A percentile compares a stretch with the other conserved stretches of the same genome.
These are phyloP conservation scores for Phylloscopus trochiloides DNA, from an alignment of 2,113 vertebrate genomes.

Conservation along the genomic window DNA sequence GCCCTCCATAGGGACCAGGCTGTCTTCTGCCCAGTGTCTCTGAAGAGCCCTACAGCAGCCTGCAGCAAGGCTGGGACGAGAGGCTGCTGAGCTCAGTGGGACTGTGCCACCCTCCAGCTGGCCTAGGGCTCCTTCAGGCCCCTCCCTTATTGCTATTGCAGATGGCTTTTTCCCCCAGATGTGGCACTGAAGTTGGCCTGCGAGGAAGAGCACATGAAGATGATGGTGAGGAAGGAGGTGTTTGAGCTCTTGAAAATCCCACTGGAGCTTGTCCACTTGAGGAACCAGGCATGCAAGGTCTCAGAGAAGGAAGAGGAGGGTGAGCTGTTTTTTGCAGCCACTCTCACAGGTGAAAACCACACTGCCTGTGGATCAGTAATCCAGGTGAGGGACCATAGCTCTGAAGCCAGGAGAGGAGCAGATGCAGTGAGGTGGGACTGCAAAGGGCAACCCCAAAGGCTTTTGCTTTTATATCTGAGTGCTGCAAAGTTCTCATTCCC, in stretches of 20 bases:
- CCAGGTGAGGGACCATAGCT: constrained; percentile 34
- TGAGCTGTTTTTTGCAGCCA: constrained; percentile 34
- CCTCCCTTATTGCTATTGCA: constrained; percentile 27
- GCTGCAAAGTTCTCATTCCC: background rate
- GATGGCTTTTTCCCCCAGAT: constrained; percentile 61
- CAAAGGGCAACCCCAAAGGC: background rate
- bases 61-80: background rate
- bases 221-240: constrained; percentile 64
- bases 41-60: background rate
- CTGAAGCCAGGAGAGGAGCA: background rate
- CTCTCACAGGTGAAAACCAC: constrained; percentile 61
- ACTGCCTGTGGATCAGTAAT: constrained; percentile 60
- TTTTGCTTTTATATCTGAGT: background rate
- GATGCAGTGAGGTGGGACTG: background rate
- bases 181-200: constrained; percentile 58
- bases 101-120: background rate
- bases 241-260: constrained; percentile 56
- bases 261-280: constrained; percentile 22
- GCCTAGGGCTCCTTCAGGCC: constrained; percentile 27
- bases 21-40: background rate
- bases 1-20: background rate
- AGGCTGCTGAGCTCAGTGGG: background rate
- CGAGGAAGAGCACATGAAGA: constrained; percentile 61
- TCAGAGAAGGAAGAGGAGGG: constrained; percentile 33
- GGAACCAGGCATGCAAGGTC: constrained; percentile 42